Evolutionary conservation across 1,140 invertebrate genomes (phyloP).

Genomic region (Macrobrachium nipponense): DNA sequence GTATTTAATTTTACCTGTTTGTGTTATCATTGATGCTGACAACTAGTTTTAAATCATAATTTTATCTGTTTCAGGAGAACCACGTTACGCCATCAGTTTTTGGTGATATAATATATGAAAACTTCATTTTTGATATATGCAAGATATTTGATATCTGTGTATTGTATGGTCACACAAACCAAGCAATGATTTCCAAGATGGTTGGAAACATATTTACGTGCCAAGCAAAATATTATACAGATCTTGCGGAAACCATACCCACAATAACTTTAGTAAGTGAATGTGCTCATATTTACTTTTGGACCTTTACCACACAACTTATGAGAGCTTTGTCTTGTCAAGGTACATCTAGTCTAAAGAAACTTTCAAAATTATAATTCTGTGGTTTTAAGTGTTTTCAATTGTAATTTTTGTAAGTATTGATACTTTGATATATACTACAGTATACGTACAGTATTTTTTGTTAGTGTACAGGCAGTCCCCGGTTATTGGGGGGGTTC

Average conservation of each 20-base stretch:
- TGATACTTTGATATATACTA: neutral
- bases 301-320: neutral
- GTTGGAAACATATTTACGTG: slow-evolving; percentile 76
- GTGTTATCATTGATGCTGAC: slow-evolving; percentile 36
- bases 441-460: neutral
- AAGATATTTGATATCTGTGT: slow-evolving; percentile 83
- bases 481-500: too few species aligned
- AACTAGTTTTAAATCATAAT: slow-evolving; percentile 41
- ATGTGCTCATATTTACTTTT: neutral
- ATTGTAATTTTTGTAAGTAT: neutral
- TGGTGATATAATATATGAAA: slow-evolving; percentile 80
- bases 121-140: slow-evolving; percentile 85
- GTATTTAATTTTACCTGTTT: neutral
- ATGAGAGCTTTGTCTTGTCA: neutral
- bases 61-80: slow-evolving; percentile 69
- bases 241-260: slow-evolving; percentile 69
- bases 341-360: neutral
- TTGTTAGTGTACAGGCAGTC: too few species aligned
- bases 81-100: slow-evolving; percentile 77
- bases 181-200: slow-evolving; percentile 74
- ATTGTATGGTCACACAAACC: slow-evolving; percentile 79
- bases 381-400: too few species aligned
- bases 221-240: slow-evolving; percentile 79
- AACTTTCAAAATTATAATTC: too few species aligned
- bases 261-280: slow-evolving; percentile 31